Evolutionary conservation across 2,888 invertebrate species (phyloP).

Genomic region (Brachyptera putata): DNA sequence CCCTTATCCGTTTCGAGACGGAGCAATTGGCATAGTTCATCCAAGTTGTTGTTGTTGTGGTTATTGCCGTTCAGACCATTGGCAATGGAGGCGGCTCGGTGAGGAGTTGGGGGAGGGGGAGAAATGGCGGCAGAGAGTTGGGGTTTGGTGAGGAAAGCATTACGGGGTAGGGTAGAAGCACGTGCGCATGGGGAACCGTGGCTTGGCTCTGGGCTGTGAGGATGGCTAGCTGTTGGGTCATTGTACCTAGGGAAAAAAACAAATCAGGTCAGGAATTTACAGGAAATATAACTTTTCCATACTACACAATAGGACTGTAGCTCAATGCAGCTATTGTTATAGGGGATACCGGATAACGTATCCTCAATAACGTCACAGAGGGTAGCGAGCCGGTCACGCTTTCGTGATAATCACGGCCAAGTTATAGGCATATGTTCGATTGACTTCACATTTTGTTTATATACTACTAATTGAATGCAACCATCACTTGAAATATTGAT

Average conservation of each 20-base stretch:
- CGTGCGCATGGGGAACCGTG: slow-evolving; percentile 39
- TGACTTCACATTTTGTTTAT: too few species aligned
- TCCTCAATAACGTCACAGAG: too few species aligned
- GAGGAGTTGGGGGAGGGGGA: slow-evolving; percentile 41
- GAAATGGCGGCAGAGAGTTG: slow-evolving; percentile 41
- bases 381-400: too few species aligned
- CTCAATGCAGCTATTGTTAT: too few species aligned
- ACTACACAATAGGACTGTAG: too few species aligned
- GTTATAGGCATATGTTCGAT: too few species aligned
- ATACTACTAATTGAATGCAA: too few species aligned
- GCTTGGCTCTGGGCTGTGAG: slow-evolving; percentile 2
- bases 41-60: slow-evolving; percentile 49
- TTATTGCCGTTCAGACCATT: slow-evolving; percentile 48
- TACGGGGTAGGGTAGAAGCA: slow-evolving; percentile 69
- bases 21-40: slow-evolving; percentile 64
- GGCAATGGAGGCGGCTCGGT: slow-evolving; percentile 38
- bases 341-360: too few species aligned
- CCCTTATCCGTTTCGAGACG: slow-evolving; percentile 57
- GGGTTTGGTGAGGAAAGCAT: slow-evolving; percentile 52
- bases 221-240: slow-evolving; percentile 51
- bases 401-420: too few species aligned
- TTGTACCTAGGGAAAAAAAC: slow-evolving; percentile 60
- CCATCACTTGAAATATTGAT: too few species aligned
- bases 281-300: too few species aligned
- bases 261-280: too few species aligned